Percentiles rank a stretch among this genome's conserved stretches.
Evolutionary conservation across 2,113 vertebrate genomes (phyloP).

Genomic region (Neomonachus schauinslandi): DNA sequence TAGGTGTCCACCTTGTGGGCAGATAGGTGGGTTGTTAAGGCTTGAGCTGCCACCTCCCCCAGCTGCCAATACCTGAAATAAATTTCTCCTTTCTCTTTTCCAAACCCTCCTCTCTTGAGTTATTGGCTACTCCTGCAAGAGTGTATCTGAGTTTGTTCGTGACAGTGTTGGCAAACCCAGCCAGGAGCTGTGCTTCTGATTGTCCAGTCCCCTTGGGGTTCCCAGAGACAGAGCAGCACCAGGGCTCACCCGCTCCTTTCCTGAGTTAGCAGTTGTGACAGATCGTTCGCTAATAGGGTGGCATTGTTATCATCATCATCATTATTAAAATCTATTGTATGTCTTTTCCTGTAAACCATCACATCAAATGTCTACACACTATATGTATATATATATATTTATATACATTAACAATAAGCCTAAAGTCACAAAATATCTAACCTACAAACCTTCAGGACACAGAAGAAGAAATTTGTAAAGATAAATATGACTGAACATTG

Average conservation of each 20-base stretch:
- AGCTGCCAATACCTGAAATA: neutral
- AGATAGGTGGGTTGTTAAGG: neutral
- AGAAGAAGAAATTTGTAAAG: neutral
- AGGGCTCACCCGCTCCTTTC: neutral
- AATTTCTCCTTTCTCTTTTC: neutral
- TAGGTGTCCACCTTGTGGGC: neutral
- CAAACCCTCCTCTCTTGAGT: neutral
- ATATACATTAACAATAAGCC: neutral
- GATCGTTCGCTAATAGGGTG: neutral
- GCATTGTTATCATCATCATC: neutral
- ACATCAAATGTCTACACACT: neutral
- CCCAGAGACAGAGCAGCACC: neutral
- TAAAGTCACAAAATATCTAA: constrained; percentile 16
- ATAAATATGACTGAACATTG: neutral
- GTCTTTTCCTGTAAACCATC: neutral
- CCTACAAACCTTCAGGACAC: neutral
- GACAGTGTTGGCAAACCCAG: neutral
- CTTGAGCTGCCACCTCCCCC: neutral
- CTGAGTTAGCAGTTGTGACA: neutral
- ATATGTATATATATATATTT: neutral
- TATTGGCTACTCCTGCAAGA: neutral
- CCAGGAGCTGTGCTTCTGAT: neutral
- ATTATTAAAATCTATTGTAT: neutral
- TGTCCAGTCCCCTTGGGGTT: neutral
- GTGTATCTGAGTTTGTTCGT: neutral